Conservation (phyloP, 2,888 invertebrate species). For the Eupithecia dodoneata region DNA sequence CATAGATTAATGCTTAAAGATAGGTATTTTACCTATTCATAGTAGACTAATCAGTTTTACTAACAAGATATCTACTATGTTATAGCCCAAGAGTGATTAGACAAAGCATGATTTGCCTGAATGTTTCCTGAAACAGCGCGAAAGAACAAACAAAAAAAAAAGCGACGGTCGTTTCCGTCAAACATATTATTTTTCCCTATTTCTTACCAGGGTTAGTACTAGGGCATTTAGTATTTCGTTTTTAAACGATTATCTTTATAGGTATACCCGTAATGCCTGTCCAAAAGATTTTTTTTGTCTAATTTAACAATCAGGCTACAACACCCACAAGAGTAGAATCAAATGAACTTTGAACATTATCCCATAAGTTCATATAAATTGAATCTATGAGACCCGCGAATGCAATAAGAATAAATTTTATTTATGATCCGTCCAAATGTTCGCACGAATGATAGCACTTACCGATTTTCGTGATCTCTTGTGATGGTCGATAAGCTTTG, state of each 20-base stretch:
- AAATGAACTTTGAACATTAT: not conserved
- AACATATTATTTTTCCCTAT: not conserved
- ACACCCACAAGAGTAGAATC: not conserved
- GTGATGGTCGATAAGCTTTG: not conserved
- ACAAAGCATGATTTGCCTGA: not conserved
- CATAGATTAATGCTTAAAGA: conserved; percentile 76
- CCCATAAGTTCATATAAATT: not conserved
- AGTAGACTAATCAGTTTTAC: conserved; percentile 33
- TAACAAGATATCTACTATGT: conserved; percentile 15
- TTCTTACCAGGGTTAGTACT: not conserved
- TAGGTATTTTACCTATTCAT: conserved; percentile 36
- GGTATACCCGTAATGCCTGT: not conserved
- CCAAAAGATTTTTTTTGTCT: not conserved
- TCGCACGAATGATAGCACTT: too few species aligned
- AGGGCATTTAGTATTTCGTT: not conserved
- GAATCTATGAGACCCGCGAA: not conserved
- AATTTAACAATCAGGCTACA: not conserved
- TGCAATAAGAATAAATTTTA: not conserved
- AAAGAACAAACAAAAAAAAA: not conserved
- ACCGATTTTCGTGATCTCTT: not conserved
- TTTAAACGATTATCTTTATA: not conserved
- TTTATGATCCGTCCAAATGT: not conserved
- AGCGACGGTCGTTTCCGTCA: not conserved
- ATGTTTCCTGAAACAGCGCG: not conserved
- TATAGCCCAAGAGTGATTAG: not conserved